Conservation (phyloP, 2,888 invertebrate species). For the Leptinotarsa juncta region DNA sequence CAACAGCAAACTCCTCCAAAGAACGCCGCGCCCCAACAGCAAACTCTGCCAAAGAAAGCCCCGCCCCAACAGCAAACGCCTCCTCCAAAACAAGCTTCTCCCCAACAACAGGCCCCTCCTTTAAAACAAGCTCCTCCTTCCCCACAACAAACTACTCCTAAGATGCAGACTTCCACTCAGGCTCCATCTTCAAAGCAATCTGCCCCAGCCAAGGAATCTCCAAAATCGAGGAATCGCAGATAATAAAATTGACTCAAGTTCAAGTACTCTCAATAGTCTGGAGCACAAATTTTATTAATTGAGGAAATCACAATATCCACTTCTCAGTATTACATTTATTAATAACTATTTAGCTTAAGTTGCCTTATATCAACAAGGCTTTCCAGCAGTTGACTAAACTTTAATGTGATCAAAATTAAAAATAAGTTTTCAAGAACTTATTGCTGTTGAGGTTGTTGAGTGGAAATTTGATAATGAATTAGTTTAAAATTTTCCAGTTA, state of each 20-base stretch:
- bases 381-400: too few relatives aligned
- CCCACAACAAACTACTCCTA: conserved; percentile 24
- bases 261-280: neutral
- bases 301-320: neutral
- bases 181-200: neutral
- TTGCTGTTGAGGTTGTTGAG: too few relatives aligned
- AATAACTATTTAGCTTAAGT: neutral
- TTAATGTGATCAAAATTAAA: too few relatives aligned
- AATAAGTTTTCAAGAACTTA: too few relatives aligned
- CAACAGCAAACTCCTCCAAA: conserved; percentile 37
- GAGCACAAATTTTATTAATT: neutral
- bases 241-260: neutral
- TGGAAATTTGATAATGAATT: too few relatives aligned
- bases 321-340: neutral
- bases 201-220: conserved; percentile 27
- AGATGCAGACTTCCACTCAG: neutral
- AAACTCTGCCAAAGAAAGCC: conserved; percentile 17
- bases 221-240: conserved; percentile 10
- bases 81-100: conserved; percentile 38
- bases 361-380: neutral
- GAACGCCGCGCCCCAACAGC: conserved; percentile 25
- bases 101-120: conserved; percentile 31
- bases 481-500: too few relatives aligned
- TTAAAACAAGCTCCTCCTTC: conserved; percentile 41
- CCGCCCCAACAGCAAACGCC: conserved; percentile 36